Evolutionary conservation across 2,888 invertebrate species (phyloP).

Genomic region (Thymelicus acteon): DNA sequence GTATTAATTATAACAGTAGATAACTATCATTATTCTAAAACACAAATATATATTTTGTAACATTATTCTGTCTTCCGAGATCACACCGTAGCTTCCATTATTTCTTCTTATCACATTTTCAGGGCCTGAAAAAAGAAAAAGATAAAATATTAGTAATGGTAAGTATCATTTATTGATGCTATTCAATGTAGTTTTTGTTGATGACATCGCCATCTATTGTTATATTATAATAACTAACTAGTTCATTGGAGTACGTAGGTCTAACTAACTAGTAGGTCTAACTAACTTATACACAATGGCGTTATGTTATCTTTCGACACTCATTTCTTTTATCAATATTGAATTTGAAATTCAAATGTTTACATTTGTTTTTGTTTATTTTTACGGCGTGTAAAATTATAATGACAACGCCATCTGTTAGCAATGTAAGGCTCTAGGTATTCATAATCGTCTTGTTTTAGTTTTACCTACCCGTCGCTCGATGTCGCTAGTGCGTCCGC

Average conservation of each 20-base stretch:
- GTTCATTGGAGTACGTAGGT: neutral
- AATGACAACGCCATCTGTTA: slow-evolving; percentile 47
- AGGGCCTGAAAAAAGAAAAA: slow-evolving; percentile 58
- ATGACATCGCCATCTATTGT: slow-evolving; percentile 28
- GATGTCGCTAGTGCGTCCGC: slow-evolving; percentile 81
- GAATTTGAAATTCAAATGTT: too few relatives aligned
- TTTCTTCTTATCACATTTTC: slow-evolving; percentile 65
- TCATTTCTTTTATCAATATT: too few relatives aligned
- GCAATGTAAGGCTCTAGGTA: neutral
- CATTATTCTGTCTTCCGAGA: slow-evolving; percentile 70
- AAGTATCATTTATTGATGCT: too few relatives aligned
- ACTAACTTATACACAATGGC: slow-evolving; percentile 14
- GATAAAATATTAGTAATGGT: neutral
- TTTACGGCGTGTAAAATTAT: neutral
- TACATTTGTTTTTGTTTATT: too few relatives aligned
- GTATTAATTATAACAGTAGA: slow-evolving; percentile 44
- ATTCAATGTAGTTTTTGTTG: neutral
- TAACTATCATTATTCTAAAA: slow-evolving; percentile 43
- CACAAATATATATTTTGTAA: slow-evolving; percentile 54
- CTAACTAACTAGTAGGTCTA: too few relatives aligned
- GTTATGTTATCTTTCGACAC: neutral
- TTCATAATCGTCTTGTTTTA: slow-evolving; percentile 15
- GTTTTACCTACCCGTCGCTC: slow-evolving; percentile 52
- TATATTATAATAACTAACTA: neutral
- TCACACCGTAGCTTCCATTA: slow-evolving; percentile 76